These are phyloP conservation scores for Oreochromis spilurus DNA, from an alignment of 2,113 vertebrate genomes.

Conservation along the genomic window DNA sequence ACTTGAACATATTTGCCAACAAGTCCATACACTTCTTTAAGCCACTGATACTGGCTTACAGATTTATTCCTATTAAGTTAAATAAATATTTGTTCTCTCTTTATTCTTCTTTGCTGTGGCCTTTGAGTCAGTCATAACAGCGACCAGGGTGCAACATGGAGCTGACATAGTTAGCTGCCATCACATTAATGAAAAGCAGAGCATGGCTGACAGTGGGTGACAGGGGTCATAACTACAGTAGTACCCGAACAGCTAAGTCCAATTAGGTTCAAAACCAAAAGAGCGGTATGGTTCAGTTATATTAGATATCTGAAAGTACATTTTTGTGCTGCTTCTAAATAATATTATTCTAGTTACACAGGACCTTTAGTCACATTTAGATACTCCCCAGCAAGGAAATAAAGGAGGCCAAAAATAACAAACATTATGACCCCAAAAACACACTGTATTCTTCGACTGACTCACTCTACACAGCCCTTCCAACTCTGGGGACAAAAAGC, in stretches of 20 bases:
- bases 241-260: neutral
- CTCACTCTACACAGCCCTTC: neutral
- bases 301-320: neutral
- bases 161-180: neutral
- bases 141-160: neutral
- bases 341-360: neutral
- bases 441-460: neutral
- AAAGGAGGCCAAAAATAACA: neutral
- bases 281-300: neutral
- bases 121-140: neutral
- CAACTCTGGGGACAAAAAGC: neutral
- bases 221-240: neutral
- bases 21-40: neutral
- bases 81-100: neutral
- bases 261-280: neutral
- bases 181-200: neutral
- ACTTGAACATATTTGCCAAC: neutral
- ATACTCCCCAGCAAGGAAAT: neutral
- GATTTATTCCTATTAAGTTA: neutral
- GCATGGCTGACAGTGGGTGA: neutral
- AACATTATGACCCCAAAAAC: neutral
- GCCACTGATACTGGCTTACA: neutral
- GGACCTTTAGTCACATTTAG: neutral
- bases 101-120: neutral
- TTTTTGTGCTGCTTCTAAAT: neutral